These are phyloP conservation scores for Ceraclea dissimilis DNA, from an alignment of 2,888 invertebrate species.

Conservation along the genomic window DNA sequence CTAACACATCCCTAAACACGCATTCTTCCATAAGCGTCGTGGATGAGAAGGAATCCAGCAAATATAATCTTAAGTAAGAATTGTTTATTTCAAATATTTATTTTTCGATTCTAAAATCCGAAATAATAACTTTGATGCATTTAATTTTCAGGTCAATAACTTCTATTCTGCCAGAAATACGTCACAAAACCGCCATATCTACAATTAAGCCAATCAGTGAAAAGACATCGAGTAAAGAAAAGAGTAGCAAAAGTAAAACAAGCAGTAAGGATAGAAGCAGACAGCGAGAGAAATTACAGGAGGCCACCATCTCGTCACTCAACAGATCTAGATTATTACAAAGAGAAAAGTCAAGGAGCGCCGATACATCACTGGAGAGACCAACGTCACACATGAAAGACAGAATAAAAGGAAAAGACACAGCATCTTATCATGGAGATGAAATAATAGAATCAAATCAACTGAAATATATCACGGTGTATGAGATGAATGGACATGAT, in stretches of 20 bases:
- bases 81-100: not conserved
- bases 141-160: slow-evolving; percentile 31
- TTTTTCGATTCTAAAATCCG: not conserved
- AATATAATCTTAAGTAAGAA: slow-evolving; percentile 5
- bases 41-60: slow-evolving; percentile 8
- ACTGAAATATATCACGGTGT: not conserved
- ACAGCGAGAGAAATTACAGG: slow-evolving; percentile 29
- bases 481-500: not conserved
- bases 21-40: slow-evolving; percentile 7
- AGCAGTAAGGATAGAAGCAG: slow-evolving; percentile 27
- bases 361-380: slow-evolving; percentile 23
- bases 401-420: slow-evolving; percentile 10
- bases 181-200: slow-evolving; percentile 40
- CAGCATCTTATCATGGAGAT: slow-evolving; percentile 11
- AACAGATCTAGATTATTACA: slow-evolving; percentile 8
- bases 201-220: slow-evolving; percentile 39
- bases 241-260: slow-evolving; percentile 28
- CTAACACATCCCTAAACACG: slow-evolving; percentile 14
- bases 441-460: slow-evolving; percentile 3
- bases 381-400: slow-evolving; percentile 16
- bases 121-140: too few relatives aligned
- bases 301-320: slow-evolving; percentile 22
- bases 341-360: slow-evolving; percentile 21
- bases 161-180: slow-evolving; percentile 36
- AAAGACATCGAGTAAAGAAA: slow-evolving; percentile 32